These are phyloP conservation scores for Sinonovacula constricta DNA, from an alignment of 1,140 invertebrate genomes.

Conservation along the genomic window DNA sequence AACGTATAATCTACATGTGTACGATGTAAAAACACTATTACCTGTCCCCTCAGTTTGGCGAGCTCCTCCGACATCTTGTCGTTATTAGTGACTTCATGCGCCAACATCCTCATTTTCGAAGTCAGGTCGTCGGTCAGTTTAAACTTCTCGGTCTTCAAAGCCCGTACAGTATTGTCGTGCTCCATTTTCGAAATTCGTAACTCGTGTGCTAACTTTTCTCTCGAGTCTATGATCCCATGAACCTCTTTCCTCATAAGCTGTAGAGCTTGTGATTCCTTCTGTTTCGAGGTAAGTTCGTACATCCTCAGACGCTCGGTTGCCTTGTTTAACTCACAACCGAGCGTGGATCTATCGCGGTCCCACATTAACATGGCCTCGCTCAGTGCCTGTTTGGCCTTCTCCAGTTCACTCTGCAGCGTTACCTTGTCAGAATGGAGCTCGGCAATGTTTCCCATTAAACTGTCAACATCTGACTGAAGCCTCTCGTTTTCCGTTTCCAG, in stretches of 20 bases:
- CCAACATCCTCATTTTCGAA: constrained; percentile 63
- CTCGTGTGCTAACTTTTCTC: constrained; percentile 66
- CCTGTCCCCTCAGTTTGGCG: constrained; percentile 61
- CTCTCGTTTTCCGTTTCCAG: constrained; percentile 64
- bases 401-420: constrained; percentile 57
- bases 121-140: constrained; percentile 66
- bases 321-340: constrained; percentile 63
- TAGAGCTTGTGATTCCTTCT: constrained; percentile 59
- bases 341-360: constrained; percentile 61
- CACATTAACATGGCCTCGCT: constrained; percentile 69
- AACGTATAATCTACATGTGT: too few relatives aligned
- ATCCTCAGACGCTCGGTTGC: constrained; percentile 66
- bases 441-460: constrained; percentile 58
- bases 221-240: constrained; percentile 62
- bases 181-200: constrained; percentile 55
- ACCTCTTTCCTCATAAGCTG: constrained; percentile 61
- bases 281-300: constrained; percentile 57
- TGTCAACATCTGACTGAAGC: constrained; percentile 59
- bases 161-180: constrained; percentile 58
- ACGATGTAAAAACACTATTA: too few relatives aligned
- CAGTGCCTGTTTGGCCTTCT: constrained; percentile 64
- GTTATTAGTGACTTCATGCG: constrained; percentile 63
- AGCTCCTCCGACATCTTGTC: constrained; percentile 63
- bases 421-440: constrained; percentile 60
- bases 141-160: constrained; percentile 58